Evolutionary conservation across 2,888 invertebrate species (phyloP).

Genomic region (Lepidocyrtinus sp.): DNA sequence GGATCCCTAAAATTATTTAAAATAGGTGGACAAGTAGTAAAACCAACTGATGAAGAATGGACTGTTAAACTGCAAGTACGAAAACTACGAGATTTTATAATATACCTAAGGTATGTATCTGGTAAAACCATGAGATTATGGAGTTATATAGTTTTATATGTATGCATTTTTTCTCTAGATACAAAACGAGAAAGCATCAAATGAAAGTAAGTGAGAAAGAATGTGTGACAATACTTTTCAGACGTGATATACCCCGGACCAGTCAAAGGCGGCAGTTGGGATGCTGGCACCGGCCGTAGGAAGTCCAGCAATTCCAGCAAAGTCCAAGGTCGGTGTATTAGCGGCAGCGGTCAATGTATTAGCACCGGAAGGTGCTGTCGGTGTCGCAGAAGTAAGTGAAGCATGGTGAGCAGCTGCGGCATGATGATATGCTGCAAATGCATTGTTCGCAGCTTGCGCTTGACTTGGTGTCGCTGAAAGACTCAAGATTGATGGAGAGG

Average conservation of each 20-base stretch:
- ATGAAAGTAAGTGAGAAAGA: constrained; percentile 47
- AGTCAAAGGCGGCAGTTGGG: constrained; percentile 50
- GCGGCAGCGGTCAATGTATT: background rate
- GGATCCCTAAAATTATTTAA: too few species aligned
- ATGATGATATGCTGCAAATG: constrained; percentile 31
- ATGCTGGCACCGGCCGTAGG: constrained; percentile 24
- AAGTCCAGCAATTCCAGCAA: constrained; percentile 34
- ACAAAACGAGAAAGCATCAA: constrained; percentile 32
- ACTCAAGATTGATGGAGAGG: constrained; percentile 78
- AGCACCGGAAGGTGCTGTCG: background rate
- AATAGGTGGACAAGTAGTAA: too few species aligned
- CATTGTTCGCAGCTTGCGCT: constrained; percentile 77
- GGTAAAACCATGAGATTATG: too few species aligned
- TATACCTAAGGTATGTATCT: too few species aligned
- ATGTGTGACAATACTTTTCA: constrained; percentile 57
- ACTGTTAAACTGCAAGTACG: too few species aligned
- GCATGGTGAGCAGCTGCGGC: constrained; percentile 40
- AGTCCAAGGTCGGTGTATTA: constrained; percentile 25
- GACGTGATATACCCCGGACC: constrained; percentile 54
- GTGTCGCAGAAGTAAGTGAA: constrained; percentile 14
- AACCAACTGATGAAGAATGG: too few species aligned
- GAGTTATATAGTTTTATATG: too few species aligned
- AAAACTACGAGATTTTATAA: too few species aligned
- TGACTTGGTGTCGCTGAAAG: constrained; percentile 85
- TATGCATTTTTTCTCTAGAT: too few species aligned